These are phyloP conservation scores for Pemphredon lugubris DNA, from an alignment of 2,888 invertebrate species.

Conservation along the genomic window DNA sequence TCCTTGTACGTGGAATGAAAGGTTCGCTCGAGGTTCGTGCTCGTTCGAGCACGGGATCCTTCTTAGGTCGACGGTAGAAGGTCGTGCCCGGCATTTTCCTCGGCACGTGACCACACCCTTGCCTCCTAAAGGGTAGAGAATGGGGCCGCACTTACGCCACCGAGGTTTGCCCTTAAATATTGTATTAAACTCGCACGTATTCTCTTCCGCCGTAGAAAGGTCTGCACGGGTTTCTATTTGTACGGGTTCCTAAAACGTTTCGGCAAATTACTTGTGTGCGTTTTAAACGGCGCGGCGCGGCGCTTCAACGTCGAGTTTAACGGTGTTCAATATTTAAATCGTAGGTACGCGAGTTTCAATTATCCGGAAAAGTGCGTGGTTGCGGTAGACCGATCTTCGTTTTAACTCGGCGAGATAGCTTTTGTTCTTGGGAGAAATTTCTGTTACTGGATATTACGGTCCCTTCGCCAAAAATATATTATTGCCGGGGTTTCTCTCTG, in stretches of 20 bases:
- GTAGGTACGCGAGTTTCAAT: neutral
- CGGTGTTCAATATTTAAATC: neutral
- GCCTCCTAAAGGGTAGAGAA: conserved; percentile 59
- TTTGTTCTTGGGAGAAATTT: no score
- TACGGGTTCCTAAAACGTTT: conserved; percentile 6
- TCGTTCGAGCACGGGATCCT: conserved; percentile 44
- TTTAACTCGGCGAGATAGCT: no score
- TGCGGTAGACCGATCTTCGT: no score
- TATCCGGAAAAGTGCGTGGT: no score
- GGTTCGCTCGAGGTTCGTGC: conserved; percentile 37
- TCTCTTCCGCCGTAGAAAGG: conserved; percentile 43
- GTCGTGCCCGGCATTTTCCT: conserved; percentile 70
- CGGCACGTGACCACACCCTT: conserved; percentile 71
- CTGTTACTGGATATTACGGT: neutral
- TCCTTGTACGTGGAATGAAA: conserved; percentile 62
- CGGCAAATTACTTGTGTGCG: neutral
- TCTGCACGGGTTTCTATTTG: conserved; percentile 33
- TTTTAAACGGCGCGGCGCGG: neutral
- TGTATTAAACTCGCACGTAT: conserved; percentile 69
- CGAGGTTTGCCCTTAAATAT: conserved; percentile 68
- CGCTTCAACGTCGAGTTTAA: neutral
- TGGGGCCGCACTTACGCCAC: conserved; percentile 63
- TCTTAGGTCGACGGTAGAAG: conserved; percentile 48
- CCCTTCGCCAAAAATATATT: conserved; percentile 19
- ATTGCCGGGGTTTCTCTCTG: conserved; percentile 1